Conservation (phyloP, 2,113 vertebrate species). For the Ceyx margarethae region DNA sequence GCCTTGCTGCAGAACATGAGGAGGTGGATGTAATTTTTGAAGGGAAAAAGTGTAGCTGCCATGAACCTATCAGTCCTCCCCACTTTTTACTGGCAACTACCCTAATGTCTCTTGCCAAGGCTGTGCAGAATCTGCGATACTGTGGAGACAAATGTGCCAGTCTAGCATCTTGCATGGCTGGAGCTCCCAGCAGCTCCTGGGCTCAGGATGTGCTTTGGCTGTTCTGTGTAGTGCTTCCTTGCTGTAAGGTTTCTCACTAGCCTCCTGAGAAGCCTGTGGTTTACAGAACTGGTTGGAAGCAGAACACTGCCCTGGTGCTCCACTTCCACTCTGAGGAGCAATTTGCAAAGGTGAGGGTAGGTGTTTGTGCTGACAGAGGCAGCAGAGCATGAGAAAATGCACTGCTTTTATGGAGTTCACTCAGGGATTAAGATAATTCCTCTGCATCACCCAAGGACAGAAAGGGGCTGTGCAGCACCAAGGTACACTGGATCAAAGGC, state of each 20-base stretch:
- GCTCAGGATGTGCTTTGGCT: rapidly evolving
- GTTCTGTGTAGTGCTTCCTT: background rate
- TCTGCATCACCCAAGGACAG: background rate
- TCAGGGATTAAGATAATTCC: background rate
- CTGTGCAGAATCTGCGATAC: background rate
- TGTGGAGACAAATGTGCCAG: background rate
- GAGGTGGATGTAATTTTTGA: constrained; percentile 1
- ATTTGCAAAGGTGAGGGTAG: background rate
- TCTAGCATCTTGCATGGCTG: background rate
- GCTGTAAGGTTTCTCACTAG: background rate
- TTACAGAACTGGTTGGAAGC: background rate
- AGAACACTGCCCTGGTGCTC: background rate
- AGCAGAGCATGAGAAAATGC: background rate
- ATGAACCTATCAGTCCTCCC: background rate
- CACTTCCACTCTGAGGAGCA: rapidly evolving
- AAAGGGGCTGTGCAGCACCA: background rate
- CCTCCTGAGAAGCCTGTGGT: background rate
- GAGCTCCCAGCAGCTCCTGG: background rate
- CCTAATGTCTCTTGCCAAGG: background rate
- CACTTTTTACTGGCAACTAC: background rate
- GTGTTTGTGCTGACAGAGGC: background rate
- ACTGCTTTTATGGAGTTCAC: background rate
- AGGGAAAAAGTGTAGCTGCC: background rate
- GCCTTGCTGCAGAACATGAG: background rate
- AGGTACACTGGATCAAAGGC: background rate